Conservation (phyloP, 2,888 invertebrate species). For the Unio delphinus region DNA sequence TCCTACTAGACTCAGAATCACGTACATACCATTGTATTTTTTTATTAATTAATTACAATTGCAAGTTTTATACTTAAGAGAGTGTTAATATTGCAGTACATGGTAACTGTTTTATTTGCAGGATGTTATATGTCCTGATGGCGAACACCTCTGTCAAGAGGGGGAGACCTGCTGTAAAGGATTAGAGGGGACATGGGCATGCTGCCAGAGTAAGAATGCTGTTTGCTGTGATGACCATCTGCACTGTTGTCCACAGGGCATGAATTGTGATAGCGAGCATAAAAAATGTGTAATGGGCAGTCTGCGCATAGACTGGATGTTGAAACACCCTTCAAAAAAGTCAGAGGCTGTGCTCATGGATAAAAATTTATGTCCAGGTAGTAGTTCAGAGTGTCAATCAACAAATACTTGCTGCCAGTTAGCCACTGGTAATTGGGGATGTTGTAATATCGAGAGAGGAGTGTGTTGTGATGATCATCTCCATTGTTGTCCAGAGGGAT, state of each 20-base stretch:
- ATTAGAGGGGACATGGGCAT: too few species aligned
- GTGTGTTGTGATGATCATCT: conserved; percentile 59
- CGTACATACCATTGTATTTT: too few species aligned
- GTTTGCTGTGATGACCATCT: conserved; percentile 63
- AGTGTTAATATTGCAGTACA: too few species aligned
- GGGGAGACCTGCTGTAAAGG: conserved; percentile 58
- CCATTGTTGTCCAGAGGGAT: conserved; percentile 62
- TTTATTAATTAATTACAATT: too few species aligned
- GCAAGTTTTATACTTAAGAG: too few species aligned
- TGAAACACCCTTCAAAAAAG: conserved; percentile 2
- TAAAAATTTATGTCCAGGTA: not conserved
- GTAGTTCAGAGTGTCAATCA: conserved; percentile 32
- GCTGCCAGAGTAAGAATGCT: conserved; percentile 24
- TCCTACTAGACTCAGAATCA: too few species aligned
- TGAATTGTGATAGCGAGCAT: conserved; percentile 38
- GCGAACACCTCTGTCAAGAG: conserved; percentile 31
- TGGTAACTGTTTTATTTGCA: too few species aligned
- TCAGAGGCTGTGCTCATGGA: not conserved
- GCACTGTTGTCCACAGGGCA: conserved; percentile 56
- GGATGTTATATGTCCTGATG: conserved; percentile 21
- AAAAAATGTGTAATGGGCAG: conserved; percentile 28
- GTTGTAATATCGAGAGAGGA: conserved; percentile 45
- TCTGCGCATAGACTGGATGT: not conserved
- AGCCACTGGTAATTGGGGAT: conserved; percentile 51
- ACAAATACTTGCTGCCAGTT: conserved; percentile 59